Evolutionary conservation across 1,140 invertebrate genomes (phyloP).

Genomic region (Heterodera carotae): DNA sequence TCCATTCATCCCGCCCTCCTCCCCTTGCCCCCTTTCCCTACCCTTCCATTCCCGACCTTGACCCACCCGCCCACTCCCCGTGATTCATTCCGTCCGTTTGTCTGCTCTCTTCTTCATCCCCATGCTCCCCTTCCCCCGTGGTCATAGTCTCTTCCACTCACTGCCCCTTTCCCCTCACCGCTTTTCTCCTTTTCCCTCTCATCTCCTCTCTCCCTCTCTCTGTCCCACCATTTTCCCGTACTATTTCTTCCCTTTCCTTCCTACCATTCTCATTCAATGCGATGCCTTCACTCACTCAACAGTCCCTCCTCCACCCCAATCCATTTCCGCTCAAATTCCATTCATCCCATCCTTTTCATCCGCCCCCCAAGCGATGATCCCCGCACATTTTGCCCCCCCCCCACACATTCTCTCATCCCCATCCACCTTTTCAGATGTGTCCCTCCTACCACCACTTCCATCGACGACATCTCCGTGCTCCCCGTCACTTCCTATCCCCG

Average conservation of each 20-base stretch:
- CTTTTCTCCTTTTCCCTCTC: not conserved
- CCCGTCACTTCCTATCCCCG: not conserved
- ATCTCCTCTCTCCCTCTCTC: not conserved
- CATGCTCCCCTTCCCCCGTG: not conserved
- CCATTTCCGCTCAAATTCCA: conserved; percentile 14
- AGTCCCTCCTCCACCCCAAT: too few relatives aligned
- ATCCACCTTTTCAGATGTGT: not conserved
- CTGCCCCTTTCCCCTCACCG: not conserved
- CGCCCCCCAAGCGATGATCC: not conserved
- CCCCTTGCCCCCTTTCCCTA: conserved; percentile 14
- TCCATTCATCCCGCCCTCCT: conserved; percentile 4
- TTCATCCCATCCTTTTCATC: conserved; percentile 2
- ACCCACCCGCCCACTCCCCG: conserved; percentile 9
- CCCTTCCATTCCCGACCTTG: conserved; percentile 13
- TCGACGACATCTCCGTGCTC: not conserved
- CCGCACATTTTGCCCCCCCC: not conserved
- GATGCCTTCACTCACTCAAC: too few relatives aligned
- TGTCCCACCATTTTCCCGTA: not conserved
- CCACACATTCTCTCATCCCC: too few relatives aligned
- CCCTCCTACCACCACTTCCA: not conserved
- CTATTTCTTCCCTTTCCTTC: too few relatives aligned
- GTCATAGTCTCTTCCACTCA: not conserved
- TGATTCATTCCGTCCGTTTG: not conserved
- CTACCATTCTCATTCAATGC: too few relatives aligned
- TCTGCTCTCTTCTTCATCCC: conserved; percentile 2